Base-by-base conservation (phyloP, 2,888 invertebrate species). In the Eueremaeus valkanovi region DNA sequence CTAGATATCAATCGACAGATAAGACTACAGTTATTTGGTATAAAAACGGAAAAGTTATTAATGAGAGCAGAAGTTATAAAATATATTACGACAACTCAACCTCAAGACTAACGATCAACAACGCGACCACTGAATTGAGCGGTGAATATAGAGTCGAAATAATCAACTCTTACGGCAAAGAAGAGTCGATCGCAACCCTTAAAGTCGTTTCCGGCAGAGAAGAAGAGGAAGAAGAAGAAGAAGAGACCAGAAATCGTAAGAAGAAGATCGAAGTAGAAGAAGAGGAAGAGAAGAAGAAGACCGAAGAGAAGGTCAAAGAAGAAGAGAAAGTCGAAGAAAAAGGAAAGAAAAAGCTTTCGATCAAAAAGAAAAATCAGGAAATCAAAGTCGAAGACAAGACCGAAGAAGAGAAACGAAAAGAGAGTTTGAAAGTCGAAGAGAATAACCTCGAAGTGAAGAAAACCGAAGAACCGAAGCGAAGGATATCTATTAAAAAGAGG, bases 151-250 rank as follows among this genome's bases (percentile, higher is more conserved):
- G 89, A 81, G 89, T 95, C 61, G 89, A 93, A 33, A 91, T 96
- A 74, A 90, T 89, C 81, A 98, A 97, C 83, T 93, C 95, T 83
- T 90, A 89, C 80, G 98, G 98, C 72, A 90, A 91, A 82, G 95
- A 93, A 80, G 92, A 93, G 82, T 91, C 92, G 1, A 88, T 89
- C 63, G 92, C 95, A 68, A 90, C 92, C 81, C 87, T 99, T 76
- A 91, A 90, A 29, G 90, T 98, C 16, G 40, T 13, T 66, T 36
- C 82, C 80, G 79, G 79, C 81, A 84, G 84, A 82, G 49, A 74
- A 72, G 70, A 75, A 77, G 70, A 76, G 78, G 75, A 73, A 36
- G 40, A 36, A 72, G 78, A 80, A 75, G 55, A 51, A 51, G 51
- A 51, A 51, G 76, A 73, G n/a, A n/a, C n/a, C n/a, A n/a, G n/a